Evolutionary conservation across 2,113 vertebrate species (phyloP), one percentile per base, ranked within the genome.

Genomic region (Cynoglossus semilaevis): DNA sequence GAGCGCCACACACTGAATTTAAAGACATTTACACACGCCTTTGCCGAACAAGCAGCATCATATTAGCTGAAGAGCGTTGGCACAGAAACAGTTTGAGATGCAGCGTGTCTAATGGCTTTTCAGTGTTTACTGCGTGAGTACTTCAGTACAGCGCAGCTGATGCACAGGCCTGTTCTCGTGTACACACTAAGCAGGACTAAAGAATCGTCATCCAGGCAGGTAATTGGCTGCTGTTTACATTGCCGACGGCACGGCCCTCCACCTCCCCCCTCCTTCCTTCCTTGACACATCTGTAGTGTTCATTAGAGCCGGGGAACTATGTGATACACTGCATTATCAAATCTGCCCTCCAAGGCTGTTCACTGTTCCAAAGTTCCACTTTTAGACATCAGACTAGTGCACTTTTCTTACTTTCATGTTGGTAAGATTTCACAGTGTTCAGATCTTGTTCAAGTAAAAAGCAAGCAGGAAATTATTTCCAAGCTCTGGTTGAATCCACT

Each of bases 201-300:
- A 83, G 78, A 76, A 82, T 81, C 65, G 6, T 80, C 79, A 84
- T 66, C 81, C 76, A 86, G 81, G 67, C 81, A 86, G 82, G 79
- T 89, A 90, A 89, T 84, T 87, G 86, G 79, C 73, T 77, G 82
- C 82, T 86, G 87, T 85, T 87, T 86, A 82, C 78, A 80, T 55
- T 72, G 57, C 74, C 45, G 53, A 66, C 69, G 80, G 83, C 76
- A 13, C 58, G 13, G 47, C 80, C 67, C 74, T 65, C 74, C 70
- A 56, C 63, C 63, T 50, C 81, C 67, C 47, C 81, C 67, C 74
- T 65, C 74, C 70, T 56, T 59, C 61, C 45, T 76, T 48, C 62
- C 62, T 58, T 62, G 73, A 84, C 82, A 87, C 82, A 86, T 85
- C 85, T 89, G 85, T 77, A 81, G 70, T 83, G 65, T 81, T 87